Base-by-base conservation (phyloP, 1,140 invertebrate species). In the Adoxophyes honmai region DNA sequence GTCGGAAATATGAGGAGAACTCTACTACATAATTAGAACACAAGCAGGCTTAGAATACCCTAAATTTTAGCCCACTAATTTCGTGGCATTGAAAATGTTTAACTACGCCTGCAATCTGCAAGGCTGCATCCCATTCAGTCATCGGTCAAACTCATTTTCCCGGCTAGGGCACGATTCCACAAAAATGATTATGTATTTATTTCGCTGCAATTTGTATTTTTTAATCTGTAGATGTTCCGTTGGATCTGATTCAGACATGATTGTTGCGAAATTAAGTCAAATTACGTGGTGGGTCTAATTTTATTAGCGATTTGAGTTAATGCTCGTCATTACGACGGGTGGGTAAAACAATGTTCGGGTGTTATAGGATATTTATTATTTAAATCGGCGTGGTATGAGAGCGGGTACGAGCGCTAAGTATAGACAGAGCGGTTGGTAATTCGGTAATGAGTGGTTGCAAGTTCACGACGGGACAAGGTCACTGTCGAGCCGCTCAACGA, bases 351-450 rank as follows among this genome's bases (percentile, higher is more conserved):
- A 85, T 81, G 75, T 62, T 64, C 62, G 62, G 69, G 71, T 81
- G 73, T 79, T 82, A 83, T 78, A 79, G 81, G 73, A 85, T 88
- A 85, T 86, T 86, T 88, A 87, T 86, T 86, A 88, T 88, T 84
- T 85, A 84, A 86, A 88, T 85, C 77, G 75, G 42, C 55, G 13
- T 48, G 42, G 42, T 48, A 48, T 48, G 42, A 48, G 42, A 48
- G 4, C 37, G 52, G 44, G 44, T 48, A 54, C 33, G 33, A 60
- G 70, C 66, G 63, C 62, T 88, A 88, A 88, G 78, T 88, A 88
- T 88, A 88, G 82, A 63, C 66, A 75, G 59, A 71, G 55, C 59
- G 68, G 66, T 54, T 66, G 70, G 81, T 88, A 85, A 88, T 88
- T 88, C 80, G 82, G 82, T 88, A 88, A 88, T 88, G 63, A 82